Conservation (phyloP, 2,113 vertebrate genomes). For the Petroica traversi region DNA sequence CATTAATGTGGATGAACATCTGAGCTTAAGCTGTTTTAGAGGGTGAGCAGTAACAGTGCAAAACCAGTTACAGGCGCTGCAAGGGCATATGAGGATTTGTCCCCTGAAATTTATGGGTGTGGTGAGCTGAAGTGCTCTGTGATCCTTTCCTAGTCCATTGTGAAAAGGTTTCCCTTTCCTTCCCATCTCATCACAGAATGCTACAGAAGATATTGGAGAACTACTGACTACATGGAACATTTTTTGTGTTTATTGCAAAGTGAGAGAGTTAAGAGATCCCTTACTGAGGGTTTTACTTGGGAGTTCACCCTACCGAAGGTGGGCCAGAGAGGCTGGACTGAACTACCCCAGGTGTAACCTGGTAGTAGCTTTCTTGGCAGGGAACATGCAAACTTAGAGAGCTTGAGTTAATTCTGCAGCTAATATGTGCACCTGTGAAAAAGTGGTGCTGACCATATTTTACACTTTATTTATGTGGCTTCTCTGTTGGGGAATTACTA, state of each 20-base stretch:
- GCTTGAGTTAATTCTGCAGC: background rate
- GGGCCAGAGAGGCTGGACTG: background rate
- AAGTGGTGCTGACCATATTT: background rate
- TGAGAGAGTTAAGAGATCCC: background rate
- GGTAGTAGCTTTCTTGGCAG: background rate
- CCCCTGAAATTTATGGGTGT: slow-evolving; percentile 19
- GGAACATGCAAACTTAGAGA: background rate
- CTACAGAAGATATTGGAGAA: background rate
- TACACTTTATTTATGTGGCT: background rate
- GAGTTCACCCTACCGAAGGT: background rate
- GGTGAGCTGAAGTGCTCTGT: background rate
- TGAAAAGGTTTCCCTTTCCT: background rate
- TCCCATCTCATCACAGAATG: background rate
- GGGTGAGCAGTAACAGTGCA: background rate
- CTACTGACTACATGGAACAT: rapidly evolving
- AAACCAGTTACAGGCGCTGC: background rate
- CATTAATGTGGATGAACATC: background rate
- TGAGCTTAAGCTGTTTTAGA: background rate
- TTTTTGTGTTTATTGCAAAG: background rate
- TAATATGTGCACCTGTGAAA: background rate
- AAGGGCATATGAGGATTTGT: slow-evolving; percentile 17
- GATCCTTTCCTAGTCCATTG: background rate
- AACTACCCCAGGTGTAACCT: background rate
- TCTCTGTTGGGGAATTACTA: background rate
- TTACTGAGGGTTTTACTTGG: background rate